Evolutionary conservation across 2,797 vertebrate genomes (phyloP).

Genomic region (Chaetophractus vellerosus): DNA sequence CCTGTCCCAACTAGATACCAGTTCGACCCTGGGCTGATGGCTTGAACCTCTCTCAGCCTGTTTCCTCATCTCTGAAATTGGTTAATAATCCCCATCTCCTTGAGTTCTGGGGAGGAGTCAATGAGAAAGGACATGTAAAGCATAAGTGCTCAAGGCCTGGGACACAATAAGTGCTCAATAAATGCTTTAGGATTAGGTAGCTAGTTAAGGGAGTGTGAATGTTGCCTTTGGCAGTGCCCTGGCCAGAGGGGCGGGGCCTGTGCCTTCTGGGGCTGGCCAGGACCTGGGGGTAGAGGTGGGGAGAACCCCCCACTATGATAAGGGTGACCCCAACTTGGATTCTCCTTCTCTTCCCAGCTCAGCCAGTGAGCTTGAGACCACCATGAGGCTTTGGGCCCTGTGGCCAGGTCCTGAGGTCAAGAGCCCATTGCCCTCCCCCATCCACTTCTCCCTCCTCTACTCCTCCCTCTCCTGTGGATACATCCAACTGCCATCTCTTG

Average conservation of each 20-base stretch:
- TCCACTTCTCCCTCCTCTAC: background rate
- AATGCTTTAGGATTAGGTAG: background rate
- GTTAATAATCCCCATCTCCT: background rate
- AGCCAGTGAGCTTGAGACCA: background rate
- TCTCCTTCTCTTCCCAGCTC: background rate
- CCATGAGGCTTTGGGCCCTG: background rate
- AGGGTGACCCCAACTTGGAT: background rate
- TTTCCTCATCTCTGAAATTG: slow-evolving; percentile 18
- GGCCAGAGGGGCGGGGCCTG: background rate
- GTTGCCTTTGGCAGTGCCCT: background rate
- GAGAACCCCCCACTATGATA: background rate
- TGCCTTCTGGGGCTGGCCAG: background rate
- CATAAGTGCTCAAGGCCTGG: background rate
- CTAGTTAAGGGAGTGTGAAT: background rate
- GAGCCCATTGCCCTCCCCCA: background rate
- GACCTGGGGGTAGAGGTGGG: background rate
- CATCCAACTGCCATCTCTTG: background rate
- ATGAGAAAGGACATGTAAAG: background rate
- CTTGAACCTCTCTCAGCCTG: slow-evolving; percentile 7
- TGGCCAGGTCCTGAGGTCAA: background rate
- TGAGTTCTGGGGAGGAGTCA: background rate
- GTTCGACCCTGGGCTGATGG: background rate
- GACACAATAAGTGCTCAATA: background rate
- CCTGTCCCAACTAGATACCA: background rate
- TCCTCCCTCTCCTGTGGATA: background rate